Base-by-base conservation (phyloP, 2,888 invertebrate species). In the Diadromus collaris region DNA sequence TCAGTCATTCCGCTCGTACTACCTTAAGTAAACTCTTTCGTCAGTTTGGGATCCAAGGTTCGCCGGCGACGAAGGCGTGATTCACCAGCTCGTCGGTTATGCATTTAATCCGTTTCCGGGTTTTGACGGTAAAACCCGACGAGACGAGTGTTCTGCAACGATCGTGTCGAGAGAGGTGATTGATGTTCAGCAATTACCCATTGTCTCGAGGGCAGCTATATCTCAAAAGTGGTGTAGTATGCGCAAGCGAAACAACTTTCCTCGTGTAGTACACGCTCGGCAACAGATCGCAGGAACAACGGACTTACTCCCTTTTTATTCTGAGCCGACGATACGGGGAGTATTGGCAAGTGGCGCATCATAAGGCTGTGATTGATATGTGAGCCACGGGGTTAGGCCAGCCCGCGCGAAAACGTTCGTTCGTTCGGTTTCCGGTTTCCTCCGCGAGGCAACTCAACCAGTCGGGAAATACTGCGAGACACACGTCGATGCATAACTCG, bases 401-500 rank as follows among this genome's bases (percentile, higher is more conserved):
- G 27, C 6, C 44, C 27, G n/a, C 44, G 60, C 60, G 7, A 27
- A 68, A 27, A 41, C 27, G 56, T 32, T 56, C 19, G 67, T 56
- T 51, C 51, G 68, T 24, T 68, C 38, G 38, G 38, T 41, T 41
- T 41, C 54, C 41, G 9, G 29, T 32, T 29, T 21, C 54, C 24
- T 21, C 34, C 51, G 61, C 34, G 16, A 24, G 24, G 63, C 46
- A 24, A 34, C 46, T 46, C 27, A 10, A 32, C 38, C 58, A 38
- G 68, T 21, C 41, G 44, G 64, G 48, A 63, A 70, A 71, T 70
- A 70, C 76, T 38, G 70, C 21, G 21, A 68, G 68, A 68, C 68
- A 73, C 73, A 60, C 48, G 54, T 78, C 70, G 75, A 54, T 70
- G 60, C 75, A 78, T 54, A 70, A 61, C 75, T 70, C 65, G 65